Evolutionary conservation across 2,797 vertebrate species (phyloP), one percentile per base, ranked within the genome.

Genomic region (Lepus oiostolus): DNA sequence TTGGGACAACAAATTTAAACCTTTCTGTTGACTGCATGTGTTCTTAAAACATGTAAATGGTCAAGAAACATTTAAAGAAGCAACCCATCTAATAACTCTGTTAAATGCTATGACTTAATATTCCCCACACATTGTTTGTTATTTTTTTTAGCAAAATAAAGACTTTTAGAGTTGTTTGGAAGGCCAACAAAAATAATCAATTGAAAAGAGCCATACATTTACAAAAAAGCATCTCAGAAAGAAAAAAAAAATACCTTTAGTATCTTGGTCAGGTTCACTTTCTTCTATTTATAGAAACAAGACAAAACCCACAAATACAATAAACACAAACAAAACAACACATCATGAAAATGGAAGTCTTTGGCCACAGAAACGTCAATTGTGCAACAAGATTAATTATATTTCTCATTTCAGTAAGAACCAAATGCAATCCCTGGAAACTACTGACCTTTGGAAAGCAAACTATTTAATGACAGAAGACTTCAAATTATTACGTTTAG

Each of bases 211-310:
- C 13, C 65, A 85, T 47, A 63, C 35, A 30, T 94, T 93, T 62
- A 28, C 95, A 91, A 94, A 83, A 70, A 88, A 92, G 85, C 63
- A 84, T 16, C 32, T 58, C 74, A 93, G 58, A 94, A 94, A 93
- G 75, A 60, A 65, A 75, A 58, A 84, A 91, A 76, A 85, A 91
- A 97, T 97, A 97, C 97, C 97, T 97, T 97, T 96, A 67, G 95
- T 82, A 72, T 97, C 97, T 92, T 96, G 97, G 81, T 97, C 97
- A 65, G 96, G 95, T 96, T 97, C 97, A 81, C 80, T 97, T 94
- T 97, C 97, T 97, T 97, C 97, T 97, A 81, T 96, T 97, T 96
- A 94, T 90, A 89, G 82, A 93, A 96, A 96, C 16, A 95, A 89
- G 93, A 96, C 89, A 88, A 84, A 30, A 97, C 38, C 81, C 24